These are phyloP conservation scores for Pachyramphus minor DNA, from an alignment of 2,113 vertebrate species.

Conservation along the genomic window DNA sequence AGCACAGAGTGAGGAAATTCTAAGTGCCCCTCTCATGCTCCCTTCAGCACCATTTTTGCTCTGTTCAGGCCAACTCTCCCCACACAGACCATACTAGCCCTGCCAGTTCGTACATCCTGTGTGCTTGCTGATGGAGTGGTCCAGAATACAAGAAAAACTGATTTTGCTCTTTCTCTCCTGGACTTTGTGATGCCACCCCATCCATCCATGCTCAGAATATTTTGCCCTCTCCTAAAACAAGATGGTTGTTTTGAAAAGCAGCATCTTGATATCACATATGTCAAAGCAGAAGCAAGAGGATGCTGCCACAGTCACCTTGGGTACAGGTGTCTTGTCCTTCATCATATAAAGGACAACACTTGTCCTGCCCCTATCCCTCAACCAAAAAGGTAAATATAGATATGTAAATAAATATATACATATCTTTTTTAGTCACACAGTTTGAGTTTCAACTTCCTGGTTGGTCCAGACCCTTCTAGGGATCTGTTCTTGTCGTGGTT, in stretches of 20 bases:
- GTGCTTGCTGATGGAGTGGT: not conserved
- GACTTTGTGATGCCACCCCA: not conserved
- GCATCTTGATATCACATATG: fast-evolving
- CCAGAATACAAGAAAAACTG: not conserved
- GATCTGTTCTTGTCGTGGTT: not conserved
- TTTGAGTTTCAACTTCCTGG: not conserved
- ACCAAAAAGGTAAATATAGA: not conserved
- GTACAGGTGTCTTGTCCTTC: not conserved
- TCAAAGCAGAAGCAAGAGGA: not conserved
- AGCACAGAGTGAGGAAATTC: not conserved
- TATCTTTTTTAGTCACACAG: not conserved
- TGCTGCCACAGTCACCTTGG: not conserved
- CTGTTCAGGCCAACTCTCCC: not conserved
- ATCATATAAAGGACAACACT: not conserved
- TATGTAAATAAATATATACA: not conserved
- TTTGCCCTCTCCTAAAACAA: not conserved
- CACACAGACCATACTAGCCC: fast-evolving
- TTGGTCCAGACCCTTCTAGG: too few relatives aligned
- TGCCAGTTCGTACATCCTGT: fast-evolving
- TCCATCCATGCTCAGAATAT: not conserved
- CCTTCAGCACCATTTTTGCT: not conserved
- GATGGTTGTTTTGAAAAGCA: not conserved
- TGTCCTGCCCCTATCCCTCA: not conserved
- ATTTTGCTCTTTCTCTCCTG: not conserved
- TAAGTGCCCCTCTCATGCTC: not conserved